Conservation (phyloP, 2,113 vertebrate genomes). For the Nesoenas mayeri region DNA sequence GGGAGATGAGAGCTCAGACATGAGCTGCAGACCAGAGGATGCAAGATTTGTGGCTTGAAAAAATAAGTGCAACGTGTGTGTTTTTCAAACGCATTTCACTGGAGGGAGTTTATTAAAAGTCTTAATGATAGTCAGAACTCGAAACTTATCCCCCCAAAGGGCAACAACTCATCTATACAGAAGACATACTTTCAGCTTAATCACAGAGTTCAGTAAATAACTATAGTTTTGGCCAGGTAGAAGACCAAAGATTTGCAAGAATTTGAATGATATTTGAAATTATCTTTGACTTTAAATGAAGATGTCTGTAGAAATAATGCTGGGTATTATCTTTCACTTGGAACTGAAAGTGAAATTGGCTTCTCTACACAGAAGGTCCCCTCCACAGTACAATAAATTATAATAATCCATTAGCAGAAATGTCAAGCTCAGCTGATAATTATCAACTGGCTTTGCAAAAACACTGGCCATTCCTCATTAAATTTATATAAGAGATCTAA, state of each 20-base stretch:
- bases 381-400: conserved; percentile 19
- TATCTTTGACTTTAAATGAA: conserved; percentile 36
- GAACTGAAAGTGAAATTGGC: conserved; percentile 16
- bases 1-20: neutral
- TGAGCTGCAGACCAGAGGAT: neutral
- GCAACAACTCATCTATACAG: neutral
- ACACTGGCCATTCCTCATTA: conserved; percentile 23
- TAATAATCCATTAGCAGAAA: conserved; percentile 46
- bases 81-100: neutral
- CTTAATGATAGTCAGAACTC: neutral
- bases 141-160: neutral
- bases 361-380: conserved; percentile 3
- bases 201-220: conserved; percentile 1
- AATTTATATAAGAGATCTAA: conserved; percentile 36
- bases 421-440: conserved; percentile 49
- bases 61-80: neutral
- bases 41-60: neutral
- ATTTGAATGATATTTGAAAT: conserved; percentile 10
- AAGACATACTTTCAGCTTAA: neutral
- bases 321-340: neutral
- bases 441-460: conserved; percentile 32
- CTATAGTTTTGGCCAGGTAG: neutral
- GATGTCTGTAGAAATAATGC: neutral
- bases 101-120: neutral
- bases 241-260: neutral